phyloP scores from a whole-genome alignment of 2,113 vertebrate species.

The Corythornis cristatus region DNA sequence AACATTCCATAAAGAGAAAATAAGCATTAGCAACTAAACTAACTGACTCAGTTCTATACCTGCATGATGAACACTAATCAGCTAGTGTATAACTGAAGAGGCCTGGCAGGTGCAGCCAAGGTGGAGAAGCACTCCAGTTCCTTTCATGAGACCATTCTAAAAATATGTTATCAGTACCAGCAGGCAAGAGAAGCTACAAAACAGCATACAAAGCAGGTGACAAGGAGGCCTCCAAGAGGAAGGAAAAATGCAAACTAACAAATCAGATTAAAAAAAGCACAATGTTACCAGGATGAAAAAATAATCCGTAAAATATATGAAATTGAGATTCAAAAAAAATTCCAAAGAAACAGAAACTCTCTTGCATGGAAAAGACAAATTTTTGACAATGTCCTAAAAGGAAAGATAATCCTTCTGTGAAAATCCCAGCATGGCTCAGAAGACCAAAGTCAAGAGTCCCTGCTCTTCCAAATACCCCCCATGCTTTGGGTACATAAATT shows the following conservation, averaged over 20 bases:
- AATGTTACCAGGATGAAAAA: neutral
- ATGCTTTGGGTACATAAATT: neutral
- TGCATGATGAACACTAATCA: constrained; percentile 29
- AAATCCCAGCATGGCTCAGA: neutral
- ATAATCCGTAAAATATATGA: neutral
- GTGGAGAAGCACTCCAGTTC: neutral
- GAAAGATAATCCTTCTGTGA: neutral
- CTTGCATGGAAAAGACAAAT: neutral
- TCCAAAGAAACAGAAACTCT: neutral
- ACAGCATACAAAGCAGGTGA: neutral
- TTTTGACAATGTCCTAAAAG: neutral
- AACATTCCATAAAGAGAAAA: constrained; percentile 33
- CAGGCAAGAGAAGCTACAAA: neutral
- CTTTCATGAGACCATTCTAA: neutral
- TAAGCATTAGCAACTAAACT: neutral
- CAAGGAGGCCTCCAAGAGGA: neutral
- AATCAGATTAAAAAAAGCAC: neutral
- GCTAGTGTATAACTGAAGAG: neutral
- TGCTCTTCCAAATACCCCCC: neutral
- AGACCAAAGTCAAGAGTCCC: neutral
- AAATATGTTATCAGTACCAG: neutral
- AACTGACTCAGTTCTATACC: neutral
- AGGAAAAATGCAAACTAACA: neutral
- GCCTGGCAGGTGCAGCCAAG: neutral
- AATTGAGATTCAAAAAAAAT: neutral